These are phyloP conservation scores for Arothron firmamentum DNA, from an alignment of 2,113 vertebrate species.

Conservation along the genomic window DNA sequence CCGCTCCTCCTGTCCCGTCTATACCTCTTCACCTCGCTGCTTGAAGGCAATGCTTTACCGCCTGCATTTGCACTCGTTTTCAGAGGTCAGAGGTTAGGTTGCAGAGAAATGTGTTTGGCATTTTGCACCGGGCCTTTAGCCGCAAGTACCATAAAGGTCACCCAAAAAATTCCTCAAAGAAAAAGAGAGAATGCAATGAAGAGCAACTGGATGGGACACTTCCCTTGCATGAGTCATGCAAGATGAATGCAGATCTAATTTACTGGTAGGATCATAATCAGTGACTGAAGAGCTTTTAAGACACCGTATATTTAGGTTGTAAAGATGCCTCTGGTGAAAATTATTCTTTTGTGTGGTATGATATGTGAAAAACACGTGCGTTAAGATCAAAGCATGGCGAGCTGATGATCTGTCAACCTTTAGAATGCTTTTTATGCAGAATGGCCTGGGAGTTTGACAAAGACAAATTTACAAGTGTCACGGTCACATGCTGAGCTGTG, in stretches of 20 bases:
- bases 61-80: slow-evolving; percentile 27
- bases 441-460: background rate
- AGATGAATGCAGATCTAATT: slow-evolving; percentile 26
- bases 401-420: no score
- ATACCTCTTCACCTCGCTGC: slow-evolving; percentile 20
- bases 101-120: slow-evolving; percentile 42
- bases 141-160: slow-evolving; percentile 23
- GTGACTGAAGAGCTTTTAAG: slow-evolving; percentile 16
- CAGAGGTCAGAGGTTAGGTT: slow-evolving; percentile 42
- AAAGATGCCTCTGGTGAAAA: slow-evolving; percentile 8
- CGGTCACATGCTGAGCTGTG: slow-evolving; percentile 5
- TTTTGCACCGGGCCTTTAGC: slow-evolving; percentile 24
- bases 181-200: no score
- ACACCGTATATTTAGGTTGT: slow-evolving; percentile 15
- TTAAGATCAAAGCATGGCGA: no score
- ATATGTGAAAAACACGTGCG: no score
- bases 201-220: background rate
- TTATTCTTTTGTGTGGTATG: background rate
- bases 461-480: background rate
- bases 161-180: background rate
- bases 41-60: slow-evolving; percentile 37
- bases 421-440: no score
- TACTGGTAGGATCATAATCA: slow-evolving; percentile 20
- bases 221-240: slow-evolving; percentile 24
- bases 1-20: slow-evolving; percentile 25